Evolutionary conservation across 2,113 vertebrate genomes (phyloP), one percentile per base, ranked within the genome.

Genomic region (Fregata magnificens): DNA sequence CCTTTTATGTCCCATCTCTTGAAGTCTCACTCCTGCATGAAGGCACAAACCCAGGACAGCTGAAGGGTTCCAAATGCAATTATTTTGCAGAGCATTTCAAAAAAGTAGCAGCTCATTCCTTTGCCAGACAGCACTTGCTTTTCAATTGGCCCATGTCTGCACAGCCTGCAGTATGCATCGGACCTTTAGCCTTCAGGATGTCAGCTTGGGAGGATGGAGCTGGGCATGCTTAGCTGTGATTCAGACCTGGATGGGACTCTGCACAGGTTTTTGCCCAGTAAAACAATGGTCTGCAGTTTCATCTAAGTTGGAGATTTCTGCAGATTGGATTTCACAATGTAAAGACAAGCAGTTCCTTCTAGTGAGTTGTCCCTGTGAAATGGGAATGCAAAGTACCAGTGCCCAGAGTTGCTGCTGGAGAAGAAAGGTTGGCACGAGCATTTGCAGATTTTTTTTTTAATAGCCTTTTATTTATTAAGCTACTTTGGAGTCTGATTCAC

Each of bases 391-490:
- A 45, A 90, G 62, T 5, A 5, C 25, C 21, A 38, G 87, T 1
- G 3, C 42, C n/a, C 38, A 42, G 63, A 79, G 52, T 16, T 49
- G 74, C 49, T 82, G 88, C 58, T 53, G 49, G 38, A 36, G 65
- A 56, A 73, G 53, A 44, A 76, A 73, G 26, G 38, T 16, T 96
- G 87, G 82, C 86, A 72, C 0, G 1, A 88, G 38, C 73, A 66
- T 25, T 73, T 79, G 44, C 36, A 83, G 40, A 62, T 47, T 38
- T 17, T 38, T 76, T 47, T 71, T 91, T 79, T 40, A 94, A 90
- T 82, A 95, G 70, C 81, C 62, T 95, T 94, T 94, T 94, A 93
- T 97, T 95, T 97, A 94, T 91, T 66, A 77, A 88, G 71, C 81
- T 71, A 8, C 86, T 97, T 69, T 49, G 62, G 66, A 93, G 36